Conservation (phyloP, 2,113 vertebrate species). For the Seriola aureovittata region DNA sequence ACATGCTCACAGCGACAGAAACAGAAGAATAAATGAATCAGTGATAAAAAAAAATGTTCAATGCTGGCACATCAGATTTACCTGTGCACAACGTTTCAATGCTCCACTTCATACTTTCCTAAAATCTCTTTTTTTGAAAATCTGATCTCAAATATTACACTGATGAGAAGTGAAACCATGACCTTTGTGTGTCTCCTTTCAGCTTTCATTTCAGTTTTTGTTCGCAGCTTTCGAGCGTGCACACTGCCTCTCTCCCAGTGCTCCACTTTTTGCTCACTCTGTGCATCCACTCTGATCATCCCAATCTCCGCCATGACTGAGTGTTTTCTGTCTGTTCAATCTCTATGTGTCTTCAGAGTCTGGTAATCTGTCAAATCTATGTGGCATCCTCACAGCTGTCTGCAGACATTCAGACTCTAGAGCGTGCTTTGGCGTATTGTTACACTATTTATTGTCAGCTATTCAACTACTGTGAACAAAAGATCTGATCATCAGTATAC, state of each 20-base stretch:
- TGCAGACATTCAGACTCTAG: slow-evolving; percentile 19
- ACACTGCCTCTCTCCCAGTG: slow-evolving; percentile 1
- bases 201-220: slow-evolving; percentile 31
- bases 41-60: background rate
- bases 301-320: slow-evolving; percentile 2
- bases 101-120: background rate
- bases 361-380: background rate
- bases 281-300: slow-evolving; percentile 11
- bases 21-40: background rate
- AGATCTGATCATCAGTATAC: slow-evolving; percentile 25
- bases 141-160: background rate
- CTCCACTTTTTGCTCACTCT: slow-evolving; percentile 12
- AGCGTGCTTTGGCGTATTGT: slow-evolving; percentile 27
- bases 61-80: background rate
- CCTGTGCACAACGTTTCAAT: background rate
- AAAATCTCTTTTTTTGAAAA: background rate
- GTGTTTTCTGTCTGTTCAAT: slow-evolving; percentile 18
- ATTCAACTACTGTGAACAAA: background rate
- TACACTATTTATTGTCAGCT: slow-evolving; percentile 38
- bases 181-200: slow-evolving; percentile 33
- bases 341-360: slow-evolving; percentile 9
- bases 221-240: background rate
- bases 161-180: slow-evolving; percentile 46
- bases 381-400: slow-evolving; percentile 10
- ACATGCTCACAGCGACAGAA: too few relatives aligned